Percentiles rank a stretch among this genome's conserved stretches.
These are phyloP conservation scores for Ectemnius cavifrons DNA, from an alignment of 2,888 invertebrate species.

Conservation along the genomic window DNA sequence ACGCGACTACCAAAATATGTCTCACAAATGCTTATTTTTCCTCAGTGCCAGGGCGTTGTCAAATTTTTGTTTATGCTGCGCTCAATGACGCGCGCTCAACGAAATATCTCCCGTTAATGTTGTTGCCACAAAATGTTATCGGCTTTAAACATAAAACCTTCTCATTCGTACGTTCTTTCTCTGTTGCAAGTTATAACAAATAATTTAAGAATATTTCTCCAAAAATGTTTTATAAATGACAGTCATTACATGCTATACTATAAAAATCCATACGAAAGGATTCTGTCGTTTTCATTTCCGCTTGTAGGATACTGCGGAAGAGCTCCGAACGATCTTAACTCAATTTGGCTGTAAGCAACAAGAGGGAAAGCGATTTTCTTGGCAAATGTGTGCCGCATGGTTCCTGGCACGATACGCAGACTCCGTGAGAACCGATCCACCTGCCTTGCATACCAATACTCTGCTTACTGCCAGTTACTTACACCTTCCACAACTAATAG, in stretches of 20 bases:
- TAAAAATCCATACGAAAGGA: not conserved
- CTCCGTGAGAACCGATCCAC: slow-evolving; percentile 69
- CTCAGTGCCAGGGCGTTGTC: not conserved
- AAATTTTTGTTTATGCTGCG: slow-evolving; percentile 18
- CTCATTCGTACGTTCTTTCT: no score
- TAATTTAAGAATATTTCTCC: no score
- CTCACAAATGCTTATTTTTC: slow-evolving; percentile 10
- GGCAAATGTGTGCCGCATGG: slow-evolving; percentile 63
- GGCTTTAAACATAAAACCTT: not conserved
- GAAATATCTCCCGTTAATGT: slow-evolving; percentile 24
- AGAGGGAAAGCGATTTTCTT: slow-evolving; percentile 62
- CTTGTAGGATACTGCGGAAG: slow-evolving; percentile 13
- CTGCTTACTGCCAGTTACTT: slow-evolving; percentile 15
- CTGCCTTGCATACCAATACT: slow-evolving; percentile 68
- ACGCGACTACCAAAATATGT: no score
- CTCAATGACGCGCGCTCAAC: not conserved
- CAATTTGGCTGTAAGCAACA: slow-evolving; percentile 30
- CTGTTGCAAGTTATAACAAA: no score
- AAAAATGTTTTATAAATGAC: not conserved
- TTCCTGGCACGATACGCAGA: slow-evolving; percentile 66
- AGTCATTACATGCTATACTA: not conserved
- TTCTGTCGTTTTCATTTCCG: not conserved
- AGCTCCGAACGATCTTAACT: slow-evolving; percentile 35
- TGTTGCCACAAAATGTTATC: not conserved
- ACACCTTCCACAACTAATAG: not conserved